These are phyloP conservation scores for Rotaria socialis DNA, from an alignment of 2,888 invertebrate species.

Conservation along the genomic window DNA sequence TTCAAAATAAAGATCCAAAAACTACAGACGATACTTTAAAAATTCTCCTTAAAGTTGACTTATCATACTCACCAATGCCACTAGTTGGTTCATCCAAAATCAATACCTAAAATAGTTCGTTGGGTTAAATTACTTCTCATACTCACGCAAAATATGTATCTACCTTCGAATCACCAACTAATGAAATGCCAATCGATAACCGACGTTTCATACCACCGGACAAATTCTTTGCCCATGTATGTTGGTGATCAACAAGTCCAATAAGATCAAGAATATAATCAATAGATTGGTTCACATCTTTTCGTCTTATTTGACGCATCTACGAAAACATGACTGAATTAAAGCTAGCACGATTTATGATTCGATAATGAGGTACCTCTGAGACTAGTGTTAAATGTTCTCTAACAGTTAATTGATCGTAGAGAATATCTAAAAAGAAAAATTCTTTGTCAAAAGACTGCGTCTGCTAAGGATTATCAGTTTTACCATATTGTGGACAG, in stretches of 20 bases:
- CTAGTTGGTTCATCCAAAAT: constrained; percentile 45
- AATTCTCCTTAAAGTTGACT: too few species aligned
- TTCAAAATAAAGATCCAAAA: too few species aligned
- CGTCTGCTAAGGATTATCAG: too few species aligned
- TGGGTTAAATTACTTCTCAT: too few species aligned
- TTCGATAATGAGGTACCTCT: background rate
- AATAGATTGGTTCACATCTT: background rate
- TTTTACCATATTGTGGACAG: constrained; percentile 35
- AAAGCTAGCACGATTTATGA: background rate
- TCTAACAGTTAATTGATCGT: background rate
- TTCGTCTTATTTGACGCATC: background rate
- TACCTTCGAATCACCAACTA: background rate
- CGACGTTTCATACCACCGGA: constrained; percentile 1
- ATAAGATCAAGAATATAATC: background rate
- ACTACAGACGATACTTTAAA: too few species aligned
- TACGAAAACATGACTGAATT: background rate
- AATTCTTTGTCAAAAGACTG: too few species aligned
- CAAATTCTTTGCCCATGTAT: background rate
- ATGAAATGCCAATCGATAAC: background rate
- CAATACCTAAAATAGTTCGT: background rate
- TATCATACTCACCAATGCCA: background rate
- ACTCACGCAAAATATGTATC: too few species aligned
- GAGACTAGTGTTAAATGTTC: constrained; percentile 6
- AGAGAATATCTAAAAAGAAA: constrained; percentile 1
- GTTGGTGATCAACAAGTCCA: background rate